phyloP scores from a whole-genome alignment of 1,140 invertebrate genomes.

The Harlomillsia oculata region DNA sequence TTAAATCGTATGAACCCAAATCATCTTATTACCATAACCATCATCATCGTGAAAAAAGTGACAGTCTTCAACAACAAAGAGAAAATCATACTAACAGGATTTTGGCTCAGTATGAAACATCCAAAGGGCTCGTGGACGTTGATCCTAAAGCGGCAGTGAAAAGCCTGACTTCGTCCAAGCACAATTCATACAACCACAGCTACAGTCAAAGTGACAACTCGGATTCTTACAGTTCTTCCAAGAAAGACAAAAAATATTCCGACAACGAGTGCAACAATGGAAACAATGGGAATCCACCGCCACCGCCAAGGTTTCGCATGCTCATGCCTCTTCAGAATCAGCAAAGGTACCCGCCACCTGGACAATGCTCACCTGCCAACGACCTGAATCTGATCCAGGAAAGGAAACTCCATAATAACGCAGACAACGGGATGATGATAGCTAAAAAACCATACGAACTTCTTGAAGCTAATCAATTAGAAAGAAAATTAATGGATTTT shows the following conservation, averaged over 20 bases:
- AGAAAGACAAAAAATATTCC: background rate
- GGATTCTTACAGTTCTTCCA: too few species aligned
- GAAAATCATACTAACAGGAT: slow-evolving; percentile 30
- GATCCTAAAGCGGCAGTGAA: slow-evolving; percentile 23
- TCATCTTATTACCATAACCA: slow-evolving; percentile 10
- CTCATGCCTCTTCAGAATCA: slow-evolving; percentile 1
- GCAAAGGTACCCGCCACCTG: slow-evolving; percentile 18
- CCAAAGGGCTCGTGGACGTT: slow-evolving; percentile 26
- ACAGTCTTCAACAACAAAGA: slow-evolving; percentile 15
- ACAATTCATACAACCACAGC: too few species aligned
- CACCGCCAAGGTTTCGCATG: slow-evolving; percentile 24
- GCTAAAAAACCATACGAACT: slow-evolving; percentile 29
- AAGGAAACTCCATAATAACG: background rate
- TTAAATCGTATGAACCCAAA: slow-evolving; percentile 20
- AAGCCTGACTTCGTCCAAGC: background rate
- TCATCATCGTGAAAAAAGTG: slow-evolving; percentile 20
- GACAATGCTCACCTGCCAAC: slow-evolving; percentile 12
- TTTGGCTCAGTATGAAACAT: slow-evolving; percentile 31
- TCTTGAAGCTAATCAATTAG: slow-evolving; percentile 9
- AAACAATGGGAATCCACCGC: slow-evolving; percentile 13
- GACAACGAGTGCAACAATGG: background rate
- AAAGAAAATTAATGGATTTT: slow-evolving; percentile 22
- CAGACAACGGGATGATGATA: background rate
- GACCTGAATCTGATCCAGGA: background rate
- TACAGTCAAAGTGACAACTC: too few species aligned